Conservation (phyloP, 1,140 invertebrate genomes). For the Hypsibius dujardini region DNA sequence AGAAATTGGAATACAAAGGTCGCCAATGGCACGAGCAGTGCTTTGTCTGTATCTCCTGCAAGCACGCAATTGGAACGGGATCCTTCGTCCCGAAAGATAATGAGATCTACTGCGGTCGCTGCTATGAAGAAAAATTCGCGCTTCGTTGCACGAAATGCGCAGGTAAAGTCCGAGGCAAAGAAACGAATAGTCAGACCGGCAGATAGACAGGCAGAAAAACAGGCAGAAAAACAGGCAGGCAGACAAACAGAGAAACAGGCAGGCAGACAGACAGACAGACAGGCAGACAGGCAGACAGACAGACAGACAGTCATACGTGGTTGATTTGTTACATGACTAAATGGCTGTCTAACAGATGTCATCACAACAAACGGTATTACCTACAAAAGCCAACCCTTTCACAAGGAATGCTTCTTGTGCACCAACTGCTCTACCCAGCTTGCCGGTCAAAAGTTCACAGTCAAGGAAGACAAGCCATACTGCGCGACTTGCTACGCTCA, state of each 20-base stretch:
- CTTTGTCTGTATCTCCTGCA: slow-evolving; percentile 94
- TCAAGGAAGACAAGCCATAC: slow-evolving; percentile 92
- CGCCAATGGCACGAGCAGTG: slow-evolving; percentile 99
- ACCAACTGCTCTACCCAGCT: slow-evolving; percentile 83
- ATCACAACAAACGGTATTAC: slow-evolving; percentile 96
- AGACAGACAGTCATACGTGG: too few species aligned
- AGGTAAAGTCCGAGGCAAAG: background rate
- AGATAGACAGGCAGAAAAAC: too few species aligned
- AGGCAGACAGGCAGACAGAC: too few species aligned
- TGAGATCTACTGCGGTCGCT: slow-evolving; percentile 93
- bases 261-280: too few species aligned
- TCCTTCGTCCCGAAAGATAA: slow-evolving; percentile 97
- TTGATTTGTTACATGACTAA: too few species aligned
- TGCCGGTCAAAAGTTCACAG: slow-evolving; percentile 93
- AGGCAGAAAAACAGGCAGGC: too few species aligned
- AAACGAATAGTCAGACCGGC: too few species aligned
- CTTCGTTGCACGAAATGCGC: slow-evolving; percentile 46
- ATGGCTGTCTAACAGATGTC: slow-evolving; percentile 46
- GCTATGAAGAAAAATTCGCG: slow-evolving; percentile 97
- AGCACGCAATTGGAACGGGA: slow-evolving; percentile 92
- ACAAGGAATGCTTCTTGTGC: slow-evolving; percentile 84
- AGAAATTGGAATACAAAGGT: slow-evolving; percentile 99
- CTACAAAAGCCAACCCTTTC: slow-evolving; percentile 97
- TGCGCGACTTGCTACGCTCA: slow-evolving; percentile 97
- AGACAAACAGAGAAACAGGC: too few species aligned